These are phyloP conservation scores for Lutjanus erythropterus DNA, from an alignment of 2,113 vertebrate species.

Conservation along the genomic window DNA sequence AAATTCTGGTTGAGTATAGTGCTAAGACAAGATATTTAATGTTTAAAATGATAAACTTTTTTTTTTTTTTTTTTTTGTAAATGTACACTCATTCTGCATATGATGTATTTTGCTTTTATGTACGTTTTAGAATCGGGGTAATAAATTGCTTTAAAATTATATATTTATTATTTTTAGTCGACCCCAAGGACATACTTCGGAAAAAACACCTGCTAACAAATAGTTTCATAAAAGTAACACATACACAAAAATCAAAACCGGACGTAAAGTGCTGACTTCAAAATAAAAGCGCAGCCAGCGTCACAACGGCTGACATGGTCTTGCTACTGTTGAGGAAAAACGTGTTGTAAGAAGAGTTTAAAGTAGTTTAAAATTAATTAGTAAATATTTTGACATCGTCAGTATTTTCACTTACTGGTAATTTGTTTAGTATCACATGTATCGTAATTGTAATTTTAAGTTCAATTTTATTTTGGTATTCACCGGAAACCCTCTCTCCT, in stretches of 20 bases:
- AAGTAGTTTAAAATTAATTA: too few species aligned
- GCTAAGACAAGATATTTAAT: too few species aligned
- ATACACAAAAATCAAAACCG: neutral
- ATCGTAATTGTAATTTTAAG: neutral
- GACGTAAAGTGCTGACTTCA: slow-evolving; percentile 37
- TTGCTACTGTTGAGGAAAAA: neutral
- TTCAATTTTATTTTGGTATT: slow-evolving; percentile 6
- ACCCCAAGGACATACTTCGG: neutral
- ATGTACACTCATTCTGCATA: too few species aligned
- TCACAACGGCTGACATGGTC: neutral
- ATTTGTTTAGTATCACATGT: neutral
- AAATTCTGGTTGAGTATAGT: too few species aligned
- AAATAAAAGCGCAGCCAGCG: slow-evolving; percentile 47
- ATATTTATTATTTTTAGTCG: neutral
- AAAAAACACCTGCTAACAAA: slow-evolving; percentile 65
- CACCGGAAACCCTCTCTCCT: slow-evolving; percentile 38
- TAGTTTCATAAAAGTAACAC: slow-evolving; percentile 35
- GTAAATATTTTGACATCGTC: too few species aligned
- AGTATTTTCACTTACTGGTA: rapidly evolving
- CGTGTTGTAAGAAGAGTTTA: too few species aligned
- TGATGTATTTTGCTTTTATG: too few species aligned
- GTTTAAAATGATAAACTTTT: too few species aligned
- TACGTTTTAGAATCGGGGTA: too few species aligned
- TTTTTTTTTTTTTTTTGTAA: too few species aligned
- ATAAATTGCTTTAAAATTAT: neutral